These are phyloP conservation scores for Conger conger DNA, from an alignment of 2,113 vertebrate species.

Conservation along the genomic window DNA sequence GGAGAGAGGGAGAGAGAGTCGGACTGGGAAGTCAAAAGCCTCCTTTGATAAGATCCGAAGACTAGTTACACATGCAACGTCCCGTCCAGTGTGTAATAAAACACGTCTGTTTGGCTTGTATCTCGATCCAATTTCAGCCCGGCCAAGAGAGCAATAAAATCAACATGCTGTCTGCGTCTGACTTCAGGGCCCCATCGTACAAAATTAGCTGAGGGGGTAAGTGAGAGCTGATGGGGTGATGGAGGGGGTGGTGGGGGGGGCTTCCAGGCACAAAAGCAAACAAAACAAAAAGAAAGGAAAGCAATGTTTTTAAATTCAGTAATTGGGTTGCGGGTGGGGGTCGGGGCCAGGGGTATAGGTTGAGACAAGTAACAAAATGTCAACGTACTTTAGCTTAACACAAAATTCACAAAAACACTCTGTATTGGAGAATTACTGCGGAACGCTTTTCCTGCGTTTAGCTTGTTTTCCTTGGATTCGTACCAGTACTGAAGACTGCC, in stretches of 20 bases:
- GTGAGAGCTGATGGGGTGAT: conserved; percentile 7
- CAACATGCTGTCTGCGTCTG: conserved; percentile 46
- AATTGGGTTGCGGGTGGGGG: background rate
- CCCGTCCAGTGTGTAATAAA: conserved; percentile 39
- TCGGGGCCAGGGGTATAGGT: background rate
- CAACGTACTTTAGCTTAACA: background rate
- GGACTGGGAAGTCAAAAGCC: conserved; percentile 21
- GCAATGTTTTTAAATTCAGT: conserved; percentile 16
- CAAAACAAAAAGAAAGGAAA: conserved; percentile 24
- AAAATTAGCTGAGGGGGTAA: conserved; percentile 47
- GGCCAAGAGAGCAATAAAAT: conserved; percentile 46
- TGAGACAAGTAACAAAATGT: background rate
- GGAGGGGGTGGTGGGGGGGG: conserved; percentile 28
- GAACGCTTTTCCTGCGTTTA: background rate
- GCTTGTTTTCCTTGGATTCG: background rate
- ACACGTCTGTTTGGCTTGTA: conserved; percentile 32
- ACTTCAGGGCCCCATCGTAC: conserved; percentile 51
- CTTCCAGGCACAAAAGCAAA: conserved; percentile 41
- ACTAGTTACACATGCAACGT: conserved; percentile 29
- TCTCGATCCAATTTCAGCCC: conserved; percentile 28
- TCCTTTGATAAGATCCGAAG: conserved; percentile 26
- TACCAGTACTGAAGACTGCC: background rate
- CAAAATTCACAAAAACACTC: background rate
- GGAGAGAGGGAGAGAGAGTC: background rate
- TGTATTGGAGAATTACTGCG: background rate